phyloP scores from a whole-genome alignment of 2,113 vertebrate species.

The Prionailurus bengalensis region DNA sequence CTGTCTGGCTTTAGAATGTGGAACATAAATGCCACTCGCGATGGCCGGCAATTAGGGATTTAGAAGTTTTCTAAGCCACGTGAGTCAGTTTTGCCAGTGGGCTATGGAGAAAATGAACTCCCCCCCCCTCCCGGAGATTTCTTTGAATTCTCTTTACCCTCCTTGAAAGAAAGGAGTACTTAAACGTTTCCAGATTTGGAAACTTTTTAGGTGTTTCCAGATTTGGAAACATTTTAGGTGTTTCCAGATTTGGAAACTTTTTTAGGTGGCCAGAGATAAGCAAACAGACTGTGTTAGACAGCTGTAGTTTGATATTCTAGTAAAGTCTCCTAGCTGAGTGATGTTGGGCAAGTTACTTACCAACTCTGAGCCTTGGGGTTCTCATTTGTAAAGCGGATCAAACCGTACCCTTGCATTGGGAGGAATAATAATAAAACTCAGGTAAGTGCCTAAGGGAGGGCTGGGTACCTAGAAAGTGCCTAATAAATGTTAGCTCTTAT shows the following conservation, averaged over 20 bases:
- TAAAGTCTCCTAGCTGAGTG: neutral
- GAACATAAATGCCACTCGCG: neutral
- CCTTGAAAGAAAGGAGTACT: neutral
- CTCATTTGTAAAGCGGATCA: neutral
- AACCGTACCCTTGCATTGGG: neutral
- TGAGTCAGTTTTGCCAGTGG: neutral
- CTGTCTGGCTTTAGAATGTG: neutral
- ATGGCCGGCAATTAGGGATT: neutral
- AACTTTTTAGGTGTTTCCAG: neutral
- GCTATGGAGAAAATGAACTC: neutral
- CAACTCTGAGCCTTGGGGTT: neutral
- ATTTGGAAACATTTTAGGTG: neutral
- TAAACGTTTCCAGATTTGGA: neutral
- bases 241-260: neutral
- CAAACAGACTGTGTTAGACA: neutral
- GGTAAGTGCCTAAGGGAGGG: neutral
- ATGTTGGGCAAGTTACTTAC: neutral
- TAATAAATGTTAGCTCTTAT: neutral
- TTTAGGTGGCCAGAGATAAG: neutral
- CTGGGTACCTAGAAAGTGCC: neutral
- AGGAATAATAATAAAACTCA: neutral
- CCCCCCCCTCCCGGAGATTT: neutral
- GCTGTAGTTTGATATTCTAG: neutral
- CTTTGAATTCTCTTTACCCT: slow-evolving; percentile 25
- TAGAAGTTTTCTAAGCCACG: neutral